Percentiles rank a stretch among this genome's conserved stretches.
Conservation (phyloP, 2,113 vertebrate genomes). For the Psilopsiagon aymara region DNA sequence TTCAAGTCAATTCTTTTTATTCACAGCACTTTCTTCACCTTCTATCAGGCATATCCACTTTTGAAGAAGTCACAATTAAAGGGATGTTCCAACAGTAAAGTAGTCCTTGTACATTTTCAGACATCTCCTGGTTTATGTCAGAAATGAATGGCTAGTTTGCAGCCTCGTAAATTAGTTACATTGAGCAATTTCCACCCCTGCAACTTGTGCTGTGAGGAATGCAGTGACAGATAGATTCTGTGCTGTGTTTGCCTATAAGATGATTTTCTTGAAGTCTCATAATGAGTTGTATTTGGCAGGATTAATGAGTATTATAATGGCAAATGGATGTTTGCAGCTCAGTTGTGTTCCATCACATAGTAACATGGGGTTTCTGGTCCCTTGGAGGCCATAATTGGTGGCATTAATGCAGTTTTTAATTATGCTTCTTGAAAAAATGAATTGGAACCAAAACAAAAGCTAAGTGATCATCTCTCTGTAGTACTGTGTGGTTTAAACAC, state of each 20-base stretch:
- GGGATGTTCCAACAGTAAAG: not conserved
- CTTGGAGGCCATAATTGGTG: constrained; percentile 90
- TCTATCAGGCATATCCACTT: not conserved
- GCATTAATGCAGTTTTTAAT: constrained; percentile 98
- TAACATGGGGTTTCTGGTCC: constrained; percentile 88
- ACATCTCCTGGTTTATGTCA: constrained; percentile 54
- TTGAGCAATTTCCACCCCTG: constrained; percentile 72
- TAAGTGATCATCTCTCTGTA: constrained; percentile 81
- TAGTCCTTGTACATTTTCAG: constrained; percentile 37
- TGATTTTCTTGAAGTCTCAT: constrained; percentile 95
- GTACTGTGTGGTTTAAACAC: constrained; percentile 72
- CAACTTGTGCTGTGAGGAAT: constrained; percentile 76
- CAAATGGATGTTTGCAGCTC: constrained; percentile 94
- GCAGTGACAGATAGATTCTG: constrained; percentile 89
- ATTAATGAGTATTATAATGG: constrained; percentile 97
- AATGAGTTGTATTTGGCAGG: constrained; percentile 98
- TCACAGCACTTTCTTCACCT: not conserved
- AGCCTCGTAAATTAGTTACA: constrained; percentile 75
- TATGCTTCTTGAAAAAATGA: constrained; percentile 94
- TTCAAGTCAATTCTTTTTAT: not conserved
- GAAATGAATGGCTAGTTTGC: constrained; percentile 69
- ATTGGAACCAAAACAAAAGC: constrained; percentile 89
- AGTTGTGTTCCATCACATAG: constrained; percentile 92
- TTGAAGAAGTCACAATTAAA: not conserved
- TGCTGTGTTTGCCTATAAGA: constrained; percentile 95